Evolutionary conservation across 2,113 vertebrate species (phyloP).

Genomic region (Tinamus guttatus): DNA sequence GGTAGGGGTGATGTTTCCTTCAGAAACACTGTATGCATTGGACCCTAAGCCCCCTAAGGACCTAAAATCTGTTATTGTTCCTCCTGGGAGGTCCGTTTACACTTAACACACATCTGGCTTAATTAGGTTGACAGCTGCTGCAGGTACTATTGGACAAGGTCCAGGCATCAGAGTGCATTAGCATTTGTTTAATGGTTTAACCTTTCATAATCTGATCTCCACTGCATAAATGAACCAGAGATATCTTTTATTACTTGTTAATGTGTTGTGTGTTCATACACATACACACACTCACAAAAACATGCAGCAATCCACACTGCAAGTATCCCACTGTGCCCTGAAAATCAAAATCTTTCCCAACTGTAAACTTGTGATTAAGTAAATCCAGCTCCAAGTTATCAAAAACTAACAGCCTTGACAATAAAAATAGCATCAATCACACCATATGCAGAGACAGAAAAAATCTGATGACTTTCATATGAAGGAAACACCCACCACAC

Average conservation of each 20-base stretch:
- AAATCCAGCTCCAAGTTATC: not conserved
- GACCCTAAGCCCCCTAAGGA: slow-evolving; percentile 62
- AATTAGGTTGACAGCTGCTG: slow-evolving; percentile 83
- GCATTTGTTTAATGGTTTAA: slow-evolving; percentile 80
- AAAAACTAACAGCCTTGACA: not conserved
- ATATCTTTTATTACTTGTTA: slow-evolving; percentile 78
- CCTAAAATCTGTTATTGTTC: slow-evolving; percentile 77
- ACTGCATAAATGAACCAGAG: slow-evolving; percentile 60
- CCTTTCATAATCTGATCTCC: slow-evolving; percentile 77
- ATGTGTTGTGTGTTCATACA: slow-evolving; percentile 50
- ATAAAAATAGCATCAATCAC: not conserved
- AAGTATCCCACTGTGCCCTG: not conserved
- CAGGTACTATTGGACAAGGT: slow-evolving; percentile 79
- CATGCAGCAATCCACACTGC: slow-evolving; percentile 23
- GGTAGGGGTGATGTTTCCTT: slow-evolving; percentile 67
- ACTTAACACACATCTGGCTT: slow-evolving; percentile 81
- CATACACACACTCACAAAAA: slow-evolving; percentile 8
- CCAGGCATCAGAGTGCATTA: slow-evolving; percentile 77
- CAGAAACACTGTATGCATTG: slow-evolving; percentile 63
- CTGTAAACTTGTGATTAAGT: not conserved
- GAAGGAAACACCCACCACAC: not conserved
- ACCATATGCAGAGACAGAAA: not conserved
- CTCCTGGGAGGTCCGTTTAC: slow-evolving; percentile 83
- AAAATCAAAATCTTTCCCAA: not conserved
- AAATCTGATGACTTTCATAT: not conserved